These are phyloP conservation scores for Parotocinclus haroldoi DNA, from an alignment of 2,797 vertebrate species.

Conservation along the genomic window DNA sequence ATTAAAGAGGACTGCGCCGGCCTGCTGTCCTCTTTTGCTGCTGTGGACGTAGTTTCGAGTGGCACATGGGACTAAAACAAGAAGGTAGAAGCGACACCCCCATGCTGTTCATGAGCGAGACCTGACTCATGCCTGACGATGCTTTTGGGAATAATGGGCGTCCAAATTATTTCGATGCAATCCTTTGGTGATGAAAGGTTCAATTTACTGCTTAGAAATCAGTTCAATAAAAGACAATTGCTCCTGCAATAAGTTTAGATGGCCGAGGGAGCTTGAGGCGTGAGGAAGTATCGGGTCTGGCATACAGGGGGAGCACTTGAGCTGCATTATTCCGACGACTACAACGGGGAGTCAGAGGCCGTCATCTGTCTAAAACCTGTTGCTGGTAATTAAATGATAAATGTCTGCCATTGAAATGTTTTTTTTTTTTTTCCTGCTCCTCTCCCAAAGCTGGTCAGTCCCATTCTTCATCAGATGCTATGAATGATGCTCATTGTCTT, in stretches of 20 bases:
- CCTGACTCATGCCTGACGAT: neutral
- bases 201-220: slow-evolving; percentile 44
- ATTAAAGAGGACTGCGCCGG: slow-evolving; percentile 27
- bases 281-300: neutral
- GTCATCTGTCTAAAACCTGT: slow-evolving; percentile 47
- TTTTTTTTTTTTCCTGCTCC: slow-evolving; percentile 40
- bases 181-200: slow-evolving; percentile 39
- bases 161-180: slow-evolving; percentile 36
- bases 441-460: slow-evolving; percentile 56
- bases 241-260: slow-evolving; percentile 38
- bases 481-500: slow-evolving; percentile 66
- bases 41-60: neutral
- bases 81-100: neutral
- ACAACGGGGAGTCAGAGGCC: neutral
- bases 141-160: slow-evolving; percentile 40
- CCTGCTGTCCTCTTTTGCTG: slow-evolving; percentile 15
- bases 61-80: slow-evolving; percentile 24
- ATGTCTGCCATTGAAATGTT: slow-evolving; percentile 49
- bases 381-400: slow-evolving; percentile 54
- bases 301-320: slow-evolving; percentile 43
- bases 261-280: neutral
- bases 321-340: slow-evolving; percentile 6
- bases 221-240: slow-evolving; percentile 42
- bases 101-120: neutral
- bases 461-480: slow-evolving; percentile 54